phyloP scores from a whole-genome alignment of 2,797 vertebrate species.

The Lophius americanus region DNA sequence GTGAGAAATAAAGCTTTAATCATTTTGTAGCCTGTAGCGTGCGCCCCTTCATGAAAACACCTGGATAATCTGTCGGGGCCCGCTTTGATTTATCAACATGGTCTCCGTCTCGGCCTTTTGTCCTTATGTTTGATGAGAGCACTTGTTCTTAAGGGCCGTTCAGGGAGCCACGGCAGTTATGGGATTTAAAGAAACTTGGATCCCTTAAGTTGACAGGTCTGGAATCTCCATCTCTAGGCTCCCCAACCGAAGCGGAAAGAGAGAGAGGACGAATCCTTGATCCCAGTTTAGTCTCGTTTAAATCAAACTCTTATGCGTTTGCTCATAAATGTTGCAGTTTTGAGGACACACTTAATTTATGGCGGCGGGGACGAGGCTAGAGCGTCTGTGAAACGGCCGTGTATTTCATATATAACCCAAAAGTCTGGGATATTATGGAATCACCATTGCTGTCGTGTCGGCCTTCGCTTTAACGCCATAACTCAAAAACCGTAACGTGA shows the following conservation, averaged over 20 bases:
- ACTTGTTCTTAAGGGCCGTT: constrained; percentile 47
- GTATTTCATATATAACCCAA: too few species aligned
- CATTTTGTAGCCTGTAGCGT: background rate
- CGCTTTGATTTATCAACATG: constrained; percentile 32
- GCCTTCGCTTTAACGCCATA: too few species aligned
- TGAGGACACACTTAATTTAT: too few species aligned
- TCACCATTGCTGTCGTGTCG: too few species aligned
- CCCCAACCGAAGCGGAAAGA: constrained; percentile 12
- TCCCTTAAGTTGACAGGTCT: constrained; percentile 48
- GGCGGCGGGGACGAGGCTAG: background rate
- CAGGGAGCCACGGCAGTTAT: constrained; percentile 35
- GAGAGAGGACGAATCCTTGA: constrained; percentile 25
- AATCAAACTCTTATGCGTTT: too few species aligned
- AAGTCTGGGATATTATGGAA: too few species aligned
- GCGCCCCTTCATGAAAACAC: constrained; percentile 24
- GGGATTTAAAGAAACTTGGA: constrained; percentile 43
- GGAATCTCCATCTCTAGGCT: constrained; percentile 64
- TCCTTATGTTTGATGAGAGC: constrained; percentile 41
- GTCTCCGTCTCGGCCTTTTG: constrained; percentile 41
- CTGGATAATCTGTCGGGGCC: constrained; percentile 49
- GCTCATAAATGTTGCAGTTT: too few species aligned
- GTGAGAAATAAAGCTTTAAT: too few species aligned
- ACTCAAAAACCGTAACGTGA: too few species aligned
- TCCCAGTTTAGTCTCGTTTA: constrained; percentile 20
- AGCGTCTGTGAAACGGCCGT: background rate